Percentiles rank a stretch among this genome's conserved stretches.
Conservation (phyloP, 2,113 vertebrate species). For the Neoarius graeffei region DNA sequence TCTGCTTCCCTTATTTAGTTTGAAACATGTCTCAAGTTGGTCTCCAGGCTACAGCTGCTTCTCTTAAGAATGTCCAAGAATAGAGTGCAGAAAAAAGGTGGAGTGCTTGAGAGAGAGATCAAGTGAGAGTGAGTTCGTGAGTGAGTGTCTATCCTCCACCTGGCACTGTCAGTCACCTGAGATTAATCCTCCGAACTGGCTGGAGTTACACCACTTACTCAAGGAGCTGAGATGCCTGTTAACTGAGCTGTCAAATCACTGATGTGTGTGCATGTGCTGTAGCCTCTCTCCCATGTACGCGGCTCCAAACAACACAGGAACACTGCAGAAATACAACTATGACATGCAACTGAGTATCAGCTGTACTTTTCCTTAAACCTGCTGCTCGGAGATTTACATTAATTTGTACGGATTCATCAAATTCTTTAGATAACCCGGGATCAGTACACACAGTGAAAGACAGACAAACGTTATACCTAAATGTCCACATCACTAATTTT, state of each 20-base stretch:
- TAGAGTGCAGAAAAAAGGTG: slow-evolving; percentile 63
- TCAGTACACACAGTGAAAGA: background rate
- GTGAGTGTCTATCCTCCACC: slow-evolving; percentile 49
- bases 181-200: slow-evolving; percentile 34
- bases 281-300: background rate
- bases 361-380: background rate
- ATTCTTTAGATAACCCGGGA: background rate
- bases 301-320: background rate
- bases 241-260: slow-evolving; percentile 16
- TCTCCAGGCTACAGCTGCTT: slow-evolving; percentile 57
- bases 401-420: background rate
- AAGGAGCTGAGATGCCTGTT: slow-evolving; percentile 19
- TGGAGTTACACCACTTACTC: slow-evolving; percentile 48
- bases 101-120: slow-evolving; percentile 40
- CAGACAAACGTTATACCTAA: background rate
- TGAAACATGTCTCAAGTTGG: slow-evolving; percentile 52
- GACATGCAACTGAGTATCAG: background rate
- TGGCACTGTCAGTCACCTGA: slow-evolving; percentile 66
- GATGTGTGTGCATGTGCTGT: background rate
- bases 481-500: background rate
- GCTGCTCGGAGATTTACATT: background rate
- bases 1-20: slow-evolving; percentile 73
- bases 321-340: background rate
- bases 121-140: slow-evolving; percentile 41
- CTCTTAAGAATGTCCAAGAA: slow-evolving; percentile 82